phyloP scores from a whole-genome alignment of 2,113 vertebrate genomes.

The Atractosteus spatula region DNA sequence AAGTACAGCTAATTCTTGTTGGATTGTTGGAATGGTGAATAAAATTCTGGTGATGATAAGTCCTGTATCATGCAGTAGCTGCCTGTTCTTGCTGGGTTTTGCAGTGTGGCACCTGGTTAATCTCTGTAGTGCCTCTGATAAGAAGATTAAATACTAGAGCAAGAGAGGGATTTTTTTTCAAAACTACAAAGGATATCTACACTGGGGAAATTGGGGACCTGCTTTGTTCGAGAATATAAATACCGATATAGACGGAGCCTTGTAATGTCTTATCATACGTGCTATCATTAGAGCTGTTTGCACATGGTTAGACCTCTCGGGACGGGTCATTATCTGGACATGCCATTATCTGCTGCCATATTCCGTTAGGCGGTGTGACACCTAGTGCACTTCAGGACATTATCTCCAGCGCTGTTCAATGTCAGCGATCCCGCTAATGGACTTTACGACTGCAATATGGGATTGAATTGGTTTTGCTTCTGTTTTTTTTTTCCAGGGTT shows the following conservation, averaged over 20 bases:
- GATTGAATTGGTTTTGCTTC: constrained; percentile 5
- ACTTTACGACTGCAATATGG: constrained; percentile 8
- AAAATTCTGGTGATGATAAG: not conserved
- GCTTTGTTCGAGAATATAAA: constrained; percentile 19
- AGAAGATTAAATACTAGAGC: constrained; percentile 62
- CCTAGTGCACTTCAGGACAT: constrained; percentile 22
- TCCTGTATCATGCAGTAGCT: constrained; percentile 7
- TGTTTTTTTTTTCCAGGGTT: not conserved
- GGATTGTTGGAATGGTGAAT: not conserved
- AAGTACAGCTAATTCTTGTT: constrained; percentile 3
- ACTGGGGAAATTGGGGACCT: constrained; percentile 34
- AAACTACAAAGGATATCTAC: constrained; percentile 52
- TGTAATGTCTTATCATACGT: constrained; percentile 41
- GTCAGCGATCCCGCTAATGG: constrained; percentile 33
- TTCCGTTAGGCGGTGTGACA: constrained; percentile 33
- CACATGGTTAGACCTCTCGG: constrained; percentile 41
- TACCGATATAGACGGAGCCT: constrained; percentile 4
- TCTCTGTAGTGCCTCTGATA: constrained; percentile 49
- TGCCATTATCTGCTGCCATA: constrained; percentile 44
- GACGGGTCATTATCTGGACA: constrained; percentile 46
- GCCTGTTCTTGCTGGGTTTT: constrained; percentile 12
- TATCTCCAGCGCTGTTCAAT: constrained; percentile 37
- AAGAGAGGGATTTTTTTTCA: constrained; percentile 47
- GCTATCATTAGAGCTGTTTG: constrained; percentile 60
- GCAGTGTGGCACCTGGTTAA: constrained; percentile 38